Evolutionary conservation across 2,797 vertebrate species (phyloP).

Genomic region (Enteromius unitaeniatus): DNA sequence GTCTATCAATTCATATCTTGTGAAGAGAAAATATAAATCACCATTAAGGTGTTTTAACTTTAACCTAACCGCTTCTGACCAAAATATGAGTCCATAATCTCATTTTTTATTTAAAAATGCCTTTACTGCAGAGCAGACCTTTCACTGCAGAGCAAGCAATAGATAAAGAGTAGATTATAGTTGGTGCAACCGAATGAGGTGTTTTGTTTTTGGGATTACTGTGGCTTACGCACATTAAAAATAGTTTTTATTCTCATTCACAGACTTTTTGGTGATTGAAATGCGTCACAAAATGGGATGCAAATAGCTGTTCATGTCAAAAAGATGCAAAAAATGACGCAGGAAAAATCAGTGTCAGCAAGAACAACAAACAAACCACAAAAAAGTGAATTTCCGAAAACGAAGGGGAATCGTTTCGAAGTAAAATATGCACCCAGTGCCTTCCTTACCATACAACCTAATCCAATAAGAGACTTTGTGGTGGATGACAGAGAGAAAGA

Average conservation of each 20-base stretch:
- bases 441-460: slow-evolving; percentile 42
- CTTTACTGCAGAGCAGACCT: background rate
- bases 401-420: slow-evolving; percentile 25
- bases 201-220: background rate
- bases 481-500: slow-evolving; percentile 12
- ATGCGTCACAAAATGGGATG: slow-evolving; percentile 4
- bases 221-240: too few species aligned
- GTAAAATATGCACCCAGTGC: slow-evolving; percentile 13
- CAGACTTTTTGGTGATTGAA: background rate
- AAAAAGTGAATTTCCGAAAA: slow-evolving; percentile 5
- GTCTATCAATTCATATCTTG: background rate
- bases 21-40: background rate
- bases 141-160: too few species aligned
- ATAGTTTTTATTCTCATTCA: background rate
- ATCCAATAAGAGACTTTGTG: slow-evolving; percentile 7
- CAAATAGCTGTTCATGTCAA: background rate
- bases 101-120: background rate
- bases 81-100: background rate
- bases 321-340: background rate
- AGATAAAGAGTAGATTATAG: too few species aligned
- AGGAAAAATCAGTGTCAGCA: slow-evolving; percentile 19
- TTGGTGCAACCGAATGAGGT: background rate
- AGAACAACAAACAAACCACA: slow-evolving; percentile 21
- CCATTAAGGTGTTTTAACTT: background rate
- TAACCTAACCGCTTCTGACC: background rate